Evolutionary conservation across 2,888 invertebrate species (phyloP).

Genomic region (Aproaerema taeniolella): DNA sequence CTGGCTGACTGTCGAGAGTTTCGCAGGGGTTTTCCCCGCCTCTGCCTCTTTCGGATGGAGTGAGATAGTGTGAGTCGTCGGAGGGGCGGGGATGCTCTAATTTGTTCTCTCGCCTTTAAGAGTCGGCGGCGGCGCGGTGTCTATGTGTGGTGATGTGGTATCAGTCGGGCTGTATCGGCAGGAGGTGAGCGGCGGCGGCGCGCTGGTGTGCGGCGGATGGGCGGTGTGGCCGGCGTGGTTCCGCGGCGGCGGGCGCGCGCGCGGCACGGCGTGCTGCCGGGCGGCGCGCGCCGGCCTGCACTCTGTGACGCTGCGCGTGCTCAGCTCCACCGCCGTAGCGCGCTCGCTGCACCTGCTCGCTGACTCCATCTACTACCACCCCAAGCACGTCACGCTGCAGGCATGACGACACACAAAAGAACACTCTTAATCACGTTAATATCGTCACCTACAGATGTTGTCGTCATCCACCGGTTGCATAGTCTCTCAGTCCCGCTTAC

Average conservation of each 20-base stretch:
- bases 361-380: constrained; percentile 40
- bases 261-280: constrained; percentile 36
- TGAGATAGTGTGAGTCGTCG: not conserved
- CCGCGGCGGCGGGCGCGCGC: constrained; percentile 36
- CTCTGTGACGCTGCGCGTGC: constrained; percentile 31
- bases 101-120: not conserved
- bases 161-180: constrained; percentile 10
- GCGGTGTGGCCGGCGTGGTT: constrained; percentile 42
- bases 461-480: too few relatives aligned
- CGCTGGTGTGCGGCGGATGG: constrained; percentile 35
- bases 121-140: not conserved
- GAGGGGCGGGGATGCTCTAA: not conserved
- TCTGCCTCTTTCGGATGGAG: too few relatives aligned
- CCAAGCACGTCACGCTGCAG: constrained; percentile 40
- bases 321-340: constrained; percentile 40
- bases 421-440: not conserved
- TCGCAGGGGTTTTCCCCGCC: too few relatives aligned
- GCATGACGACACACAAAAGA: constrained; percentile 20
- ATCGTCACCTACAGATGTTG: too few relatives aligned
- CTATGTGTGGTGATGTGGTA: not conserved
- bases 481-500: too few relatives aligned
- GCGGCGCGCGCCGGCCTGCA: constrained; percentile 36
- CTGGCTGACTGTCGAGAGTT: too few relatives aligned
- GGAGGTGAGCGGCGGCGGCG: constrained; percentile 24
- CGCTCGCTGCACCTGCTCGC: constrained; percentile 44